Evolutionary conservation across 2,888 invertebrate genomes (phyloP).

Genomic region (Oxyscelio sp.): DNA sequence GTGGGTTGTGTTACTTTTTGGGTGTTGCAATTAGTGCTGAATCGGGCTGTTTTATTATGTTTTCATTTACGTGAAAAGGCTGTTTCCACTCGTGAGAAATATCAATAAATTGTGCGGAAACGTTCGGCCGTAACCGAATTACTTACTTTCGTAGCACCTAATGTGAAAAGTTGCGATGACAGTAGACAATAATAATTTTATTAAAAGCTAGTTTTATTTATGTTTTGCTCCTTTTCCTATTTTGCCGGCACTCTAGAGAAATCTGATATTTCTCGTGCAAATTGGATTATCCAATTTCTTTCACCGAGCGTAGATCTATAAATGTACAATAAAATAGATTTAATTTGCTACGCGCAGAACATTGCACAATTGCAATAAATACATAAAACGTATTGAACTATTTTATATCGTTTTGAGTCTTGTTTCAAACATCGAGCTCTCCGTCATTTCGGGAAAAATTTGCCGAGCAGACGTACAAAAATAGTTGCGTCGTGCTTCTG

Average conservation of each 20-base stretch:
- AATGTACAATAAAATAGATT: conserved; percentile 56
- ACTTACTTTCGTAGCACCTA: conserved; percentile 33
- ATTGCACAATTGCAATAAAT: conserved; percentile 24
- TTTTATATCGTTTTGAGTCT: conserved; percentile 6
- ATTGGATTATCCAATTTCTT: conserved; percentile 68
- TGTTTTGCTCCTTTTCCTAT: conserved; percentile 23
- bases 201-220: conserved; percentile 62
- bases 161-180: conserved; percentile 24
- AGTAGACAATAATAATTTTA: conserved; percentile 65
- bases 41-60: too few species aligned
- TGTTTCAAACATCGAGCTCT: conserved; percentile 7
- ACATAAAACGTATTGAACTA: conserved; percentile 15
- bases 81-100: neutral
- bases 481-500: conserved; percentile 9
- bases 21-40: too few species aligned
- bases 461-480: neutral
- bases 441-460: conserved; percentile 20
- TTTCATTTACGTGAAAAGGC: too few species aligned
- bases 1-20: too few species aligned
- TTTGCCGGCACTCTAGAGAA: conserved; percentile 22
- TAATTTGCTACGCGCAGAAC: conserved; percentile 30
- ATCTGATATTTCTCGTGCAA: conserved; percentile 62
- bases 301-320: conserved; percentile 40
- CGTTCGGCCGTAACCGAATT: conserved; percentile 20
- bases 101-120: neutral